phyloP scores from a whole-genome alignment of 2,797 vertebrate genomes.

The Rhinoraja longicauda region DNA sequence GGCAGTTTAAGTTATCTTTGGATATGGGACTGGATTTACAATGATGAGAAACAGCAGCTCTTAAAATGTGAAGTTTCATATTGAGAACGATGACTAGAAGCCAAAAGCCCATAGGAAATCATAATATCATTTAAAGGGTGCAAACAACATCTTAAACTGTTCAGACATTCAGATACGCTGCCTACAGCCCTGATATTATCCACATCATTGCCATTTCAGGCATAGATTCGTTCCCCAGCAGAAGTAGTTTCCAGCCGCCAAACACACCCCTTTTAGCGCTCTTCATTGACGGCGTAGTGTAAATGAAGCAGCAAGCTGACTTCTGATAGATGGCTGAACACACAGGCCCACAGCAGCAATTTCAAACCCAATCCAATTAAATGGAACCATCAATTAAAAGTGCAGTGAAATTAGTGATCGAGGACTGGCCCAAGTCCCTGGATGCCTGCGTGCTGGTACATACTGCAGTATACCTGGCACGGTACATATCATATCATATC shows the following conservation, averaged over 20 bases:
- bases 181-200: neutral
- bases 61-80: neutral
- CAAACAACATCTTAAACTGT: neutral
- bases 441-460: too few relatives aligned
- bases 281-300: neutral
- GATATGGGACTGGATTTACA: conserved; percentile 4
- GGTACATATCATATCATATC: too few relatives aligned
- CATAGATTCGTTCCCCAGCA: neutral
- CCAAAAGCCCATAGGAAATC: neutral
- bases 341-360: conserved; percentile 8
- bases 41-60: conserved; percentile 18
- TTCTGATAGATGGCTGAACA: conserved; percentile 10
- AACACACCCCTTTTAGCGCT: neutral
- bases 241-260: neutral
- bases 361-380: conserved; percentile 30
- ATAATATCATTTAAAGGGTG: conserved; percentile 2
- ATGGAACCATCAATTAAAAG: conserved; percentile 13
- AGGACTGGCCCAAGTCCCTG: neutral
- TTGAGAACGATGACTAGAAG: neutral
- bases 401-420: neutral
- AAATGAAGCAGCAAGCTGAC: neutral
- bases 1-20: conserved; percentile 17
- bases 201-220: neutral
- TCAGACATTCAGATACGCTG: neutral
- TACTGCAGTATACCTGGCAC: neutral